Evolutionary conservation across 2,113 vertebrate species (phyloP), one percentile per base, ranked within the genome.

Genomic region (Pimephales promelas): DNA sequence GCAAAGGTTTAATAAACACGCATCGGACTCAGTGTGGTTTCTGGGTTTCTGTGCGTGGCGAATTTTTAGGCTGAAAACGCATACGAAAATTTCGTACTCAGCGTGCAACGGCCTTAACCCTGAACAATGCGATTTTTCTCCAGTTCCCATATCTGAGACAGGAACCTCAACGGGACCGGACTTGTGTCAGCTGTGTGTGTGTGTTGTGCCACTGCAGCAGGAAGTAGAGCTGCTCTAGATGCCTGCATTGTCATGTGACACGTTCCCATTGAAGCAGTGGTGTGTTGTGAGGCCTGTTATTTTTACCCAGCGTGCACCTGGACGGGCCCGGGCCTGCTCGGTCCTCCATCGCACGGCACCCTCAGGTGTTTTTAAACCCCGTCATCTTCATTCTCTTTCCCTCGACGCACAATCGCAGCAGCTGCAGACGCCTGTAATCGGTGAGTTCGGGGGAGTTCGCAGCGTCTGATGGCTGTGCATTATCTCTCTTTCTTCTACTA

Each of bases 391-490:
- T 96, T 96, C 94, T 95, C 94, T 95, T 95, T 94, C 95, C 97
- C 96, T 93, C 95, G 94, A 95, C 95, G 94, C 94, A 94, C 96
- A 97, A 98, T 99, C 98, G 97, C 95, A 91, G 94, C 93, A 92
- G 95, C 95, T 94, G 95, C 96, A 96, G 95, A 96, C 96, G 91
- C 90, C 95, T 94, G 95, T 98, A 98, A 97, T 97, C 97, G 97
- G 95, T 96, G 94, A 96, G 94, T 95, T 97, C 97, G 96, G 96
- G 98, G 95, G 94, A 92, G 97, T 97, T 96, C 97, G 96, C 93
- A 96, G 95, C 95, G 97, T 96, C 95, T 96, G 96, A 97, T 96
- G 95, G 95, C 94, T 95, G 94, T 94, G 79, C 96, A 97, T 98
- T 97, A 97, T 94, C 92, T 94, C 88, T 87, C 90, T 93, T 93